phyloP scores from a whole-genome alignment of 2,113 vertebrate genomes.

The Nibea coibor region DNA sequence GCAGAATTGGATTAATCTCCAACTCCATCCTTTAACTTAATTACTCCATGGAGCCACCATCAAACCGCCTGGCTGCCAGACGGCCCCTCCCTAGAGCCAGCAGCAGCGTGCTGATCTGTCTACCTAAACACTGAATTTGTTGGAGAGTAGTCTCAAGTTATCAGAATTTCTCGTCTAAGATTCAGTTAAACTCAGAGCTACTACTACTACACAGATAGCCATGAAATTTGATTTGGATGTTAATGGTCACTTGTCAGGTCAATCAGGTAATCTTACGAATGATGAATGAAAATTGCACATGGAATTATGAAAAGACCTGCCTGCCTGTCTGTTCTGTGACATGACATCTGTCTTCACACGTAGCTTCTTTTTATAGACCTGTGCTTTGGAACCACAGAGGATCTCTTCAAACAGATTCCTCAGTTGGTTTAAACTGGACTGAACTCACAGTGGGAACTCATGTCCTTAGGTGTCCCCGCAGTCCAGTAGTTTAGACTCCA shows the following conservation, averaged over 20 bases:
- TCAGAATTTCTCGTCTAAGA: conserved; percentile 1
- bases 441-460: neutral
- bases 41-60: too few species aligned
- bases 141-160: neutral
- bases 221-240: neutral
- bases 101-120: too few species aligned
- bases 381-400: neutral
- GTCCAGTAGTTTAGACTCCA: neutral
- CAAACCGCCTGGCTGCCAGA: too few species aligned
- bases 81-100: too few species aligned
- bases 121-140: too few species aligned
- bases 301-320: neutral
- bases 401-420: neutral
- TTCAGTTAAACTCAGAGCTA: neutral
- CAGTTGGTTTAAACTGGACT: neutral
- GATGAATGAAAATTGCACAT: neutral
- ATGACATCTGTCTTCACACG: neutral
- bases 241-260: neutral
- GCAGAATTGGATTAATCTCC: too few species aligned
- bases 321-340: neutral
- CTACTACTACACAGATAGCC: neutral
- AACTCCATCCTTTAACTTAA: too few species aligned
- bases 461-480: conserved; percentile 1
- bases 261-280: neutral
- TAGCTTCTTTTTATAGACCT: neutral